These are phyloP conservation scores for Malaclemys terrapin DNA, from an alignment of 2,113 vertebrate species.

Conservation along the genomic window DNA sequence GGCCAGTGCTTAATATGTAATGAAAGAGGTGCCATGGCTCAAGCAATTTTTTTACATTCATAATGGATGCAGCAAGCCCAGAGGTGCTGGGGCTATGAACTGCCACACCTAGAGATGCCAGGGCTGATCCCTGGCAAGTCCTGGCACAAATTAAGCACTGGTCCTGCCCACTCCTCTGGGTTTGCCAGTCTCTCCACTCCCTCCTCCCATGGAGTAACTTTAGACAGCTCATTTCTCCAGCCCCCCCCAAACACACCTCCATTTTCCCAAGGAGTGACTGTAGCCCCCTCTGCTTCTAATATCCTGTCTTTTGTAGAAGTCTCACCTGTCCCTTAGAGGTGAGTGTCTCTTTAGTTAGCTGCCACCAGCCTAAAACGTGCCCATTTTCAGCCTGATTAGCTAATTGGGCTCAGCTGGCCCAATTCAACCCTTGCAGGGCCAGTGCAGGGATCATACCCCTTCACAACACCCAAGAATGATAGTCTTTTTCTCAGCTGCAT, in stretches of 20 bases:
- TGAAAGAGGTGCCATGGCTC: too few species aligned
- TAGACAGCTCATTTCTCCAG: background rate
- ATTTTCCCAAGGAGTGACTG: background rate
- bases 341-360: background rate
- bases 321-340: background rate
- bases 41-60: too few species aligned
- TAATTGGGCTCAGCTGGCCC: background rate
- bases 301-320: background rate
- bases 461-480: background rate
- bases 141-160: too few species aligned
- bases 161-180: background rate
- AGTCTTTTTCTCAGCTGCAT: background rate
- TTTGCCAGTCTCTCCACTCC: background rate
- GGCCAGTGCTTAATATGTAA: too few species aligned
- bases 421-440: background rate
- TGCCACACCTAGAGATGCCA: too few species aligned
- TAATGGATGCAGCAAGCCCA: too few species aligned
- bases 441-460: background rate
- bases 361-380: background rate
- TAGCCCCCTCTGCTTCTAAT: background rate
- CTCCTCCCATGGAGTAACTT: background rate
- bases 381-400: background rate
- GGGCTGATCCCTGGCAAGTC: too few species aligned
- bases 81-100: too few species aligned
- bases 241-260: background rate